Evolutionary conservation across 2,113 vertebrate species (phyloP).

Genomic region (Eonycteris spelaea): DNA sequence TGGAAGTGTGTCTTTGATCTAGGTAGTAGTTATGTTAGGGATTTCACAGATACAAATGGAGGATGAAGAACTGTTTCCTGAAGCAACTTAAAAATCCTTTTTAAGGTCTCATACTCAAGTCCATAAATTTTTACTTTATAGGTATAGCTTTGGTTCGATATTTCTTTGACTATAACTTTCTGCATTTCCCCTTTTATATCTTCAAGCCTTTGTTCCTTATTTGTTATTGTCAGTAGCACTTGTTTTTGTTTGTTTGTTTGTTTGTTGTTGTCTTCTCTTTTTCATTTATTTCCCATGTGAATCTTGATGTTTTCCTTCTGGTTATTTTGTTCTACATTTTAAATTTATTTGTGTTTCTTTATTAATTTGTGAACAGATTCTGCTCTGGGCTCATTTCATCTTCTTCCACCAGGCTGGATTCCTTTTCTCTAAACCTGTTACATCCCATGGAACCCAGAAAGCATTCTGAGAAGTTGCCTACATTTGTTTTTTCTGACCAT

Average conservation of each 20-base stretch:
- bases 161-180: background rate
- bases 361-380: background rate
- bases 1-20: background rate
- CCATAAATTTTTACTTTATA: slow-evolving; percentile 45
- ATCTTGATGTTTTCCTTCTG: background rate
- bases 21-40: background rate
- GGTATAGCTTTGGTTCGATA: background rate
- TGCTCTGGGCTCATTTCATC: background rate
- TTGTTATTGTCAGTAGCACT: background rate
- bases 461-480: background rate
- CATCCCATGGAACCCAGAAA: background rate
- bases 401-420: background rate
- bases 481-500: background rate
- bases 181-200: background rate
- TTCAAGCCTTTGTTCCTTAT: background rate
- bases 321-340: slow-evolving; percentile 8
- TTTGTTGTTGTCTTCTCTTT: background rate
- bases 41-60: background rate
- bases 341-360: background rate
- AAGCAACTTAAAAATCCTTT: slow-evolving; percentile 8
- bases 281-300: background rate
- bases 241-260: background rate
- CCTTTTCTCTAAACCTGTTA: background rate
- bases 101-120: background rate
- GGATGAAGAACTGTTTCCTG: slow-evolving; percentile 18